Evolutionary conservation across 64 coral and sea anemone species (phyloP), one percentile per base, ranked within the genome.

Genomic region (Dendronephthya gigantea): DNA sequence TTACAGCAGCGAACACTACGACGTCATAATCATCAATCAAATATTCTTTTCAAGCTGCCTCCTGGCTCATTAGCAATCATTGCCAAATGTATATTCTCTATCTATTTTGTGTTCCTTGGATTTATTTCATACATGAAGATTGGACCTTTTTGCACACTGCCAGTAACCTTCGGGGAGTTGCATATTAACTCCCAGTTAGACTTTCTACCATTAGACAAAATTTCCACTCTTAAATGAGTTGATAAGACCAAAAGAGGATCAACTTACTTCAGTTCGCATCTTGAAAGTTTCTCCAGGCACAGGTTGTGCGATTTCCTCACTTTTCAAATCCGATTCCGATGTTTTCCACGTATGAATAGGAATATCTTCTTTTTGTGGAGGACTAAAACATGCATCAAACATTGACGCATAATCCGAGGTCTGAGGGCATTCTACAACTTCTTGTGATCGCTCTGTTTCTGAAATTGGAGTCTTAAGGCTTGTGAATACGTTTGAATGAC

Each of bases 201-300:
- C n/a, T n/a, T n/a, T n/a, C n/a, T 45, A 45, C 11, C 11, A 6
- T 45, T 45, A 45, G 4, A 45, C 41, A 45, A 11, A 45, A 45
- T 6, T 45, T 45, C 11, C 41, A 4, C 41, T 45, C 4, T 45
- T 45, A 6, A 45, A 45, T 11, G 4, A 11, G 41, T 11, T 45
- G 41, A 11, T 45, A 13, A 56, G 47, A 23, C 17, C 3, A 45
- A 3, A 45, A 5, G 41, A 45, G 10, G 41, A 45, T 45, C 49
- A 12, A 31, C 68, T 58, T 85, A 93, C 91, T 83, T 90, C 88
- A 6, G 88, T 87, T 17, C 86, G 50, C 79, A 83, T 74, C 52
- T 89, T 93, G 75, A 93, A 93, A 15, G 65, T 69, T 41, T n/a
- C 12, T 56, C 91, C 91, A 89, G 86, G 16, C 16, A 93, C 56